A percentile compares a stretch with the other conserved stretches of the same genome.
Evolutionary conservation across 1,140 invertebrate species (phyloP).

Genomic region (Rhagoletis zephyria): DNA sequence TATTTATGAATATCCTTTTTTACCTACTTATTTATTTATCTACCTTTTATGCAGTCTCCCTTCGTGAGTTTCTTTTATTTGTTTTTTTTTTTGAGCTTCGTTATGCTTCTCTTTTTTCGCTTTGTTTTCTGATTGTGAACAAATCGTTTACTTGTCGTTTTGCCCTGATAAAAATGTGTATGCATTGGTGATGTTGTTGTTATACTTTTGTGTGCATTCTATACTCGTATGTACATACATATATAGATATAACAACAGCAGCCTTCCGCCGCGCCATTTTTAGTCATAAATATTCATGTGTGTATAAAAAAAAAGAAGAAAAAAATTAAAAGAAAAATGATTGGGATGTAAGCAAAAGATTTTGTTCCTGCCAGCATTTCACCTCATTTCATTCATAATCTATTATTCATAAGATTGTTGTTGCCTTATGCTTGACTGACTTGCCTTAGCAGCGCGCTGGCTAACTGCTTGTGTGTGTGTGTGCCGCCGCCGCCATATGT

Average conservation of each 20-base stretch:
- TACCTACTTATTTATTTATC: conserved; percentile 9
- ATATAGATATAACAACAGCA: background rate
- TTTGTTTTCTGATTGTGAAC: conserved; percentile 9
- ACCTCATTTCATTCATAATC: conserved; percentile 43
- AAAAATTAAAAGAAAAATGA: background rate
- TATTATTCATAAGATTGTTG: conserved; percentile 51
- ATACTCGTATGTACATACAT: conserved; percentile 8
- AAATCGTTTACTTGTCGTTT: conserved; percentile 43
- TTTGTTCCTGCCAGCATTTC: conserved; percentile 14
- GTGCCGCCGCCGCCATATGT: background rate
- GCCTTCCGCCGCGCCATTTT: no score
- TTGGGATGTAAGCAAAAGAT: background rate
- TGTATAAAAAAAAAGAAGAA: background rate
- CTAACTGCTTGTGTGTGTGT: background rate
- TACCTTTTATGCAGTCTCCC: background rate
- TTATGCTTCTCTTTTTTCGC: background rate
- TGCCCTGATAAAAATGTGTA: conserved; percentile 29
- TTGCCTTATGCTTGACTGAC: conserved; percentile 30
- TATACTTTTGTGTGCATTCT: background rate
- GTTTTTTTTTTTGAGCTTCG: background rate
- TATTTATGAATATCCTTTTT: conserved; percentile 40
- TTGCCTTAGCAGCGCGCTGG: background rate
- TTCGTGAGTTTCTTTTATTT: background rate
- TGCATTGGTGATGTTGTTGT: background rate
- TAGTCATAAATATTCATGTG: background rate